phyloP scores from a whole-genome alignment of 2,888 invertebrate species.

The Acleris literana region DNA sequence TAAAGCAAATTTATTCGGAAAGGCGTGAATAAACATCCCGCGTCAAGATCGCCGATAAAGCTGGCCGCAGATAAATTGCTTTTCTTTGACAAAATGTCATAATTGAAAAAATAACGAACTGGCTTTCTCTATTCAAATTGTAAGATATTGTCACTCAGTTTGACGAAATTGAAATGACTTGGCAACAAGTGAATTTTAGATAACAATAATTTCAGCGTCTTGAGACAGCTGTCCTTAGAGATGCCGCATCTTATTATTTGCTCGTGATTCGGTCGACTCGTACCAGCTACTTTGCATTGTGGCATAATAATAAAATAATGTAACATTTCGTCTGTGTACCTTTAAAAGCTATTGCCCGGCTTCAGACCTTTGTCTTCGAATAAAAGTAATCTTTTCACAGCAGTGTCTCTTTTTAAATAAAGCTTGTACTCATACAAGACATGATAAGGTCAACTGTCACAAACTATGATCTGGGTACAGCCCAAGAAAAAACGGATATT shows the following conservation, averaged over 20 bases:
- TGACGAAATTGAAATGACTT: constrained; percentile 2
- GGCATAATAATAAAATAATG: no score
- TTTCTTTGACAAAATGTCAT: constrained; percentile 24
- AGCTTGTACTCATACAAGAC: neutral
- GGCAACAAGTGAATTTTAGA: no score
- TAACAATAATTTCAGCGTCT: no score
- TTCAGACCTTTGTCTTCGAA: no score
- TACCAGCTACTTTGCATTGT: no score
- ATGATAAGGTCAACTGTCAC: constrained; percentile 17
- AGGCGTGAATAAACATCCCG: constrained; percentile 24
- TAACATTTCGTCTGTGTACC: no score
- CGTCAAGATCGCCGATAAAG: constrained; percentile 24
- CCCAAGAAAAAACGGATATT: constrained; percentile 16
- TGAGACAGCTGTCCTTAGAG: no score
- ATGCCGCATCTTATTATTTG: no score
- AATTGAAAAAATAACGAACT: constrained; percentile 22
- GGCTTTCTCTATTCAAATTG: constrained; percentile 9
- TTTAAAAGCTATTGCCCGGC: no score
- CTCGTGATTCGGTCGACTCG: no score
- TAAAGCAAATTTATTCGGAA: constrained; percentile 32
- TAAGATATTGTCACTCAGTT: constrained; percentile 10
- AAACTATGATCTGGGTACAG: constrained; percentile 18
- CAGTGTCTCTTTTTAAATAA: no score
- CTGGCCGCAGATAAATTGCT: constrained; percentile 33
- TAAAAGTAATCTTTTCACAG: no score